Evolutionary conservation across 2,888 invertebrate genomes (phyloP).

Genomic region (Schrankia costaestrigalis): DNA sequence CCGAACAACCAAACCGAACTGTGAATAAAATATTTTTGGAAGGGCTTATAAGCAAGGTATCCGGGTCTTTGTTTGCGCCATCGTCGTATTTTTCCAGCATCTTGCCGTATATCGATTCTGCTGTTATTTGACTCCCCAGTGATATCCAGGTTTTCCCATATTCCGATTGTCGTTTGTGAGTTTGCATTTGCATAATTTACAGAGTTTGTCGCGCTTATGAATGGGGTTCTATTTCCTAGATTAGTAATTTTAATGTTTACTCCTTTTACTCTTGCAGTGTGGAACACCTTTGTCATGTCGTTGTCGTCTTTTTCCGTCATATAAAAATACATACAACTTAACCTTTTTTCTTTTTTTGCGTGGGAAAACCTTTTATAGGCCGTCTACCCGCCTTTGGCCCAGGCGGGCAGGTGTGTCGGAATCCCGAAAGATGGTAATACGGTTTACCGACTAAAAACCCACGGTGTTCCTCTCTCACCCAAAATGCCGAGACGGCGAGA

Average conservation of each 20-base stretch:
- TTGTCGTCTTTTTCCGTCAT: slow-evolving; percentile 23
- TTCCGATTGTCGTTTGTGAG: slow-evolving; percentile 25
- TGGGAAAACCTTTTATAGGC: too few species aligned
- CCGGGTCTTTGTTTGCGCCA: neutral
- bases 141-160: slow-evolving; percentile 19
- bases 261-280: slow-evolving; percentile 9
- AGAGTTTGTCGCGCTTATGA: slow-evolving; percentile 17
- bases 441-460: too few species aligned
- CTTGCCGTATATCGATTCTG: slow-evolving; percentile 1
- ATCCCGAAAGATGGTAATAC: too few species aligned
- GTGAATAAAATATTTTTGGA: too few species aligned
- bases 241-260: slow-evolving; percentile 19
- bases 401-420: too few species aligned
- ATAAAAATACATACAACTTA: slow-evolving; percentile 16
- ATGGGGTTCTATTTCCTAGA: slow-evolving; percentile 27
- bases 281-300: slow-evolving; percentile 11
- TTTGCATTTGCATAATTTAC: slow-evolving; percentile 28
- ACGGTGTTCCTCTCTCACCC: too few species aligned
- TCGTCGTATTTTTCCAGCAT: neutral
- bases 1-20: too few species aligned
- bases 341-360: too few species aligned
- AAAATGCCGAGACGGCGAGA: too few species aligned
- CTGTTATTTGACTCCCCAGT: neutral
- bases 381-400: too few species aligned
- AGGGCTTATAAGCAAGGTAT: too few species aligned